A percentile compares a stretch with the other conserved stretches of the same genome.
phyloP scores from a whole-genome alignment of 2,113 vertebrate genomes.

The Periophthalmus modestus region DNA sequence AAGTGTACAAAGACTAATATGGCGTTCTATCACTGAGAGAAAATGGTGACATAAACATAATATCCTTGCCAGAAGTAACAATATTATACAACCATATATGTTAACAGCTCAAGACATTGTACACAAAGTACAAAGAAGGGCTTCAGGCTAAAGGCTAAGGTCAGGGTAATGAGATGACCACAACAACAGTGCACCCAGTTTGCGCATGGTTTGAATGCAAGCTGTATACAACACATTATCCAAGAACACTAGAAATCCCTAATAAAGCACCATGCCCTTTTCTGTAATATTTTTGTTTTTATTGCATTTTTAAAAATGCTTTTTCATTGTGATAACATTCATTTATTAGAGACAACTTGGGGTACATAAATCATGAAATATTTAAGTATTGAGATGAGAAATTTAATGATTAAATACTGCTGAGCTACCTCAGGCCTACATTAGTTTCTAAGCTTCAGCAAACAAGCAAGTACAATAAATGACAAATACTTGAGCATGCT shows the following conservation, averaged over 20 bases:
- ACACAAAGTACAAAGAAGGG: not conserved
- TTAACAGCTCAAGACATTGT: conserved; percentile 1
- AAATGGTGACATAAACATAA: not conserved
- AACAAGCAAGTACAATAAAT: not conserved
- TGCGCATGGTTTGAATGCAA: not conserved
- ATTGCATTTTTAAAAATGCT: too few relatives aligned
- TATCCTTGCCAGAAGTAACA: not conserved
- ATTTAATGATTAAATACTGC: not conserved
- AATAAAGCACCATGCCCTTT: not conserved
- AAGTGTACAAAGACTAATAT: not conserved
- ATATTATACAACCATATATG: not conserved
- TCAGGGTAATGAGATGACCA: conserved; percentile 3
- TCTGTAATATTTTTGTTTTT: not conserved
- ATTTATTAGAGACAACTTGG: not conserved
- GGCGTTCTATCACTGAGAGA: not conserved
- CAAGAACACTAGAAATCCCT: not conserved
- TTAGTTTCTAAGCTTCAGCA: not conserved
- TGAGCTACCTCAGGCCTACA: not conserved
- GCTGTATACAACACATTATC: not conserved
- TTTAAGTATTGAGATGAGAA: not conserved
- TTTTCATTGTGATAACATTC: not conserved
- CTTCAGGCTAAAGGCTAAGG: not conserved
- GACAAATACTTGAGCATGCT: not conserved
- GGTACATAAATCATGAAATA: not conserved
- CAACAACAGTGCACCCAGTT: not conserved